Percentiles rank a stretch among this genome's conserved stretches.
phyloP scores from a whole-genome alignment of 2,888 invertebrate genomes.

The Eumacrocentrus americanus region DNA sequence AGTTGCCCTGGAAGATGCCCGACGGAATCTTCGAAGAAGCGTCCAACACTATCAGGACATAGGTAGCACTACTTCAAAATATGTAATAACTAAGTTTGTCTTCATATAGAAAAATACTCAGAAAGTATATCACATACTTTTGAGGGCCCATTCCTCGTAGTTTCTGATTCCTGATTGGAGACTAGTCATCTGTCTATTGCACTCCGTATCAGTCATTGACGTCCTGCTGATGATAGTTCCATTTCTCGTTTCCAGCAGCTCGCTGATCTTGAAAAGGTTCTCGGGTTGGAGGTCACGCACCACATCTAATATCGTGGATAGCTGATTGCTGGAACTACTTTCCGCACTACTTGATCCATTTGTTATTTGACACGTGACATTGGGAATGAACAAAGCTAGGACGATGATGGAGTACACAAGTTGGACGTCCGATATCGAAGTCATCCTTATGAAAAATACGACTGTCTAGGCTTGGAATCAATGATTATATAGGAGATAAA shows the following conservation, averaged over 20 bases:
- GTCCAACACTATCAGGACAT: constrained; percentile 60
- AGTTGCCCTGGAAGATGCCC: constrained; percentile 61
- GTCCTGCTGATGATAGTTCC: no score
- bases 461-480: neutral
- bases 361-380: no score
- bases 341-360: neutral
- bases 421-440: neutral
- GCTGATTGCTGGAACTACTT: no score
- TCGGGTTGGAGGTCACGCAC: neutral
- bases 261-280: neutral
- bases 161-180: neutral
- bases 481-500: neutral
- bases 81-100: no score
- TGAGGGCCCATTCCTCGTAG: neutral
- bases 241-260: neutral
- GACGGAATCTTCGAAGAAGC: constrained; percentile 62
- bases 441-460: no score
- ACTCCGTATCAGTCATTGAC: no score
- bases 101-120: neutral
- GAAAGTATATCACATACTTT: neutral
- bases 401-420: no score
- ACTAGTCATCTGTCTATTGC: neutral
- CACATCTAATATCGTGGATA: neutral
- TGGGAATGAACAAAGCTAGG: no score
- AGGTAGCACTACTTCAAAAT: no score